Conservation (phyloP, 2,888 invertebrate genomes). For the Osmoderma eremita region DNA sequence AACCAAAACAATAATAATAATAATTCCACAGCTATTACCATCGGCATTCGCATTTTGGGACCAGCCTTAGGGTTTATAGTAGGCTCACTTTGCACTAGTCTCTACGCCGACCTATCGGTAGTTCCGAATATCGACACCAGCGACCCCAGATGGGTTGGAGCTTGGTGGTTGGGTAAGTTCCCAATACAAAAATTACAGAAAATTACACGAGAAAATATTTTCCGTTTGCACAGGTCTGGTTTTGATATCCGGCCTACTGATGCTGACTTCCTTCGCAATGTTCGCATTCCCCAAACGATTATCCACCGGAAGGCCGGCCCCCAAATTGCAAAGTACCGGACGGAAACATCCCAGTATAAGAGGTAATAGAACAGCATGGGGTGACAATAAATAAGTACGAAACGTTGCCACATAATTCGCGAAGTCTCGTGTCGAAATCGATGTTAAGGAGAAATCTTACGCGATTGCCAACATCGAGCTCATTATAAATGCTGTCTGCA, state of each 20-base stretch:
- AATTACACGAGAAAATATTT: too few species aligned
- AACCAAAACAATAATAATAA: background rate
- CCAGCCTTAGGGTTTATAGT: slow-evolving; percentile 91
- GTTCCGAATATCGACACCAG: slow-evolving; percentile 80
- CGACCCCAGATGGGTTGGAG: slow-evolving; percentile 93
- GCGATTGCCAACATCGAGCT: slow-evolving; percentile 13
- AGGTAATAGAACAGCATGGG: too few species aligned
- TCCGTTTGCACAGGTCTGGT: slow-evolving; percentile 73
- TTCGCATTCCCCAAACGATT: slow-evolving; percentile 89
- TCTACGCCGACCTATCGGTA: slow-evolving; percentile 83
- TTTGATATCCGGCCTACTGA: slow-evolving; percentile 83
- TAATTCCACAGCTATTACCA: slow-evolving; percentile 80
- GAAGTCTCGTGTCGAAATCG: slow-evolving; percentile 4
- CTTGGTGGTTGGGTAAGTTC: slow-evolving; percentile 94
- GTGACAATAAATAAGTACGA: too few species aligned
- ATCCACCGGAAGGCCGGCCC: slow-evolving; percentile 63
- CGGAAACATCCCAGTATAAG: slow-evolving; percentile 65
- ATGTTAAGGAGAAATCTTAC: slow-evolving; percentile 18
- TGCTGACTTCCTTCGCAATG: slow-evolving; percentile 87
- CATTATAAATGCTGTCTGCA: slow-evolving; percentile 34
- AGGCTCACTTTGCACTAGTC: slow-evolving; percentile 87
- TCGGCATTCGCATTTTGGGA: slow-evolving; percentile 89
- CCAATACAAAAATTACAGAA: slow-evolving; percentile 1
- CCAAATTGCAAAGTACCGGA: slow-evolving; percentile 59
- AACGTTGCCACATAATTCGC: slow-evolving; percentile 20